These are phyloP conservation scores for Bombus sibiricus DNA, from an alignment of 1,140 invertebrate species.

Conservation along the genomic window DNA sequence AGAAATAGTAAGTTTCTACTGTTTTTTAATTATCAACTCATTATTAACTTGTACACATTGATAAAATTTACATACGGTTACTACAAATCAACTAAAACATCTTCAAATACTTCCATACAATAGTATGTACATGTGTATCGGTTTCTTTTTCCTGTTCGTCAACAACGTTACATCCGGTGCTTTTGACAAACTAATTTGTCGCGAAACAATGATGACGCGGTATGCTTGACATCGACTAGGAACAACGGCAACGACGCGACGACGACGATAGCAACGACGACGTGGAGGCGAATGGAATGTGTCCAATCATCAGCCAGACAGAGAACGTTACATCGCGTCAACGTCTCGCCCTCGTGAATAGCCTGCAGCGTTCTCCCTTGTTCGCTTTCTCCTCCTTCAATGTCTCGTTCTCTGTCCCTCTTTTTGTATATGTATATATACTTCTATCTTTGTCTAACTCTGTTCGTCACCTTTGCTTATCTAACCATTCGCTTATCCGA, in stretches of 20 bases:
- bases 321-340: slow-evolving; percentile 54
- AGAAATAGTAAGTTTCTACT: too few relatives aligned
- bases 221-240: slow-evolving; percentile 53
- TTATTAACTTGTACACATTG: too few relatives aligned
- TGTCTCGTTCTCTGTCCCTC: not conserved
- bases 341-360: slow-evolving; percentile 50
- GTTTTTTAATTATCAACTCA: too few relatives aligned
- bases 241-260: slow-evolving; percentile 54
- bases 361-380: slow-evolving; percentile 30
- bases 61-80: too few relatives aligned
- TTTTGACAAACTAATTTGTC: slow-evolving; percentile 71
- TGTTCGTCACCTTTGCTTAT: slow-evolving; percentile 19
- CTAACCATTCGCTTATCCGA: slow-evolving; percentile 39
- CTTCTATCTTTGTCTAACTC: not conserved
- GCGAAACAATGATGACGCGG: slow-evolving; percentile 64
- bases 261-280: slow-evolving; percentile 45
- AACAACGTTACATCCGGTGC: slow-evolving; percentile 25
- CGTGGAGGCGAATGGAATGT: slow-evolving; percentile 65
- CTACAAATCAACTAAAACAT: too few relatives aligned
- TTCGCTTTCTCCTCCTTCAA: not conserved
- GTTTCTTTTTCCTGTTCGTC: not conserved
- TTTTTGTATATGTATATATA: not conserved
- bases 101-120: not conserved
- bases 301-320: slow-evolving; percentile 64
- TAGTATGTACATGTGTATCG: not conserved